These are phyloP conservation scores for Dendrophyllia cribrosa DNA, from an alignment of 64 coral and sea anemone genomes.

Conservation along the genomic window DNA sequence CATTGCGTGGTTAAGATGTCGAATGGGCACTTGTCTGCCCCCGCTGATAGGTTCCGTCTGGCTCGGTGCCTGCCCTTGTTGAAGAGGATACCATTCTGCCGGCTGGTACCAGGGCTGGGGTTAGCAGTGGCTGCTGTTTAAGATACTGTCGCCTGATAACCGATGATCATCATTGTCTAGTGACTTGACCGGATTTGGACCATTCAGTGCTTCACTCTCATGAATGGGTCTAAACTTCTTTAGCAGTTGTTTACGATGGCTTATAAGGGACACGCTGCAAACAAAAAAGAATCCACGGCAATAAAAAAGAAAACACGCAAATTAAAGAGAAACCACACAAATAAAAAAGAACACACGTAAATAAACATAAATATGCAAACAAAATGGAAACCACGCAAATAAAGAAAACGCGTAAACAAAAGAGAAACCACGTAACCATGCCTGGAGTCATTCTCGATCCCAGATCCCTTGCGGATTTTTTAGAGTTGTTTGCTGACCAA, in stretches of 20 bases:
- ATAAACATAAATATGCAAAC: too few relatives aligned
- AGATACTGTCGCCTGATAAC: conserved; percentile 14
- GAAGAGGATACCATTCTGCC: conserved; percentile 95
- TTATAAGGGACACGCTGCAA: too few relatives aligned
- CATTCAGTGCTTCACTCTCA: conserved; percentile 5
- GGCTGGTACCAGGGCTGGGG: conserved; percentile 96
- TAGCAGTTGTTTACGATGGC: background rate
- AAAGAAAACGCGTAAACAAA: too few relatives aligned
- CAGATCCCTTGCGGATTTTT: too few relatives aligned
- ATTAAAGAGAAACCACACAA: too few relatives aligned
- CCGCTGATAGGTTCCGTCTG: conserved; percentile 67
- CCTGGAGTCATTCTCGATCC: too few relatives aligned
- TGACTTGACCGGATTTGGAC: background rate
- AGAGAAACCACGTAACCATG: too few relatives aligned
- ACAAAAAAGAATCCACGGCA: too few relatives aligned
- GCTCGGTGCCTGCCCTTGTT: conserved; percentile 91
- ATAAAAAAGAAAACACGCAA: too few relatives aligned
- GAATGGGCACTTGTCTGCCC: conserved; percentile 33
- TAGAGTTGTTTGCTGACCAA: too few relatives aligned
- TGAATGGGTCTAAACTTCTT: conserved; percentile 50
- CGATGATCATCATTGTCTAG: conserved; percentile 33
- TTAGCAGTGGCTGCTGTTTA: conserved; percentile 83
- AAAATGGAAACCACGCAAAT: too few relatives aligned
- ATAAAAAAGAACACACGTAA: too few relatives aligned
- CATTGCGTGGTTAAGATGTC: conserved; percentile 1